Evolutionary conservation across 2,888 invertebrate species (phyloP).

Genomic region (Drosophila eohydei): DNA sequence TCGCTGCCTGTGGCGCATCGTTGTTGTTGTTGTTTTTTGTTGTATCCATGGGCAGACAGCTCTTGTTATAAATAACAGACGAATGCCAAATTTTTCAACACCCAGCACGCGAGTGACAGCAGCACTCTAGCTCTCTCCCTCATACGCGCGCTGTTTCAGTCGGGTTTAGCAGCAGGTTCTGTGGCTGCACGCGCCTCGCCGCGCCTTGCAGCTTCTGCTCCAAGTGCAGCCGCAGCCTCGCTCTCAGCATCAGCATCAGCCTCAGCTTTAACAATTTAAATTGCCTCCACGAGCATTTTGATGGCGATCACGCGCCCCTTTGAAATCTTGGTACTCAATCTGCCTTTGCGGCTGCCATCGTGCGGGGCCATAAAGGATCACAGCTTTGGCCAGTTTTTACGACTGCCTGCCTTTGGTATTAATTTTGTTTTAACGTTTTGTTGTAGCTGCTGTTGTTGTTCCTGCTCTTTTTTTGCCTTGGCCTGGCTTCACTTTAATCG

Average conservation of each 20-base stretch:
- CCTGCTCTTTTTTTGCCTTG: conserved; percentile 10
- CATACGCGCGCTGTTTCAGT: not conserved
- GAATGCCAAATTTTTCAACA: conserved; percentile 73
- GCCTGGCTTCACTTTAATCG: conserved; percentile 66
- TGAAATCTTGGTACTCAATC: conserved; percentile 70
- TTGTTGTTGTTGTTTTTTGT: conserved; percentile 19
- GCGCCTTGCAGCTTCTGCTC: conserved; percentile 19
- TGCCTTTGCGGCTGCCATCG: conserved; percentile 47
- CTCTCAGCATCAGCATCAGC: conserved; percentile 14
- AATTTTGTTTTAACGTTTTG: conserved; percentile 63
- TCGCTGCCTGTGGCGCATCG: conserved; percentile 29
- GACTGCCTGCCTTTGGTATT: conserved; percentile 66
- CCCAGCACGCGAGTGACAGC: conserved; percentile 66
- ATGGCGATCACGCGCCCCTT: conserved; percentile 81
- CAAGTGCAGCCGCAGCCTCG: conserved; percentile 4
- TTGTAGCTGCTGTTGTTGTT: conserved; percentile 16
- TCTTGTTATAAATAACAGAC: conserved; percentile 68
- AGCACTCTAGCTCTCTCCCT: conserved; percentile 4
- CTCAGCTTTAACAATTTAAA: conserved; percentile 77
- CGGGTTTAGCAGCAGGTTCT: conserved; percentile 39
- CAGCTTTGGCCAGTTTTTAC: conserved; percentile 55
- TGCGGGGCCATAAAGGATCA: conserved; percentile 72
- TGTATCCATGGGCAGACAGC: conserved; percentile 40
- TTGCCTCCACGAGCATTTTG: conserved; percentile 82
- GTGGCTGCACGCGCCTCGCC: conserved; percentile 42